These are phyloP conservation scores for Hippocampus barbouri DNA, from an alignment of 2,113 vertebrate species.

Conservation along the genomic window DNA sequence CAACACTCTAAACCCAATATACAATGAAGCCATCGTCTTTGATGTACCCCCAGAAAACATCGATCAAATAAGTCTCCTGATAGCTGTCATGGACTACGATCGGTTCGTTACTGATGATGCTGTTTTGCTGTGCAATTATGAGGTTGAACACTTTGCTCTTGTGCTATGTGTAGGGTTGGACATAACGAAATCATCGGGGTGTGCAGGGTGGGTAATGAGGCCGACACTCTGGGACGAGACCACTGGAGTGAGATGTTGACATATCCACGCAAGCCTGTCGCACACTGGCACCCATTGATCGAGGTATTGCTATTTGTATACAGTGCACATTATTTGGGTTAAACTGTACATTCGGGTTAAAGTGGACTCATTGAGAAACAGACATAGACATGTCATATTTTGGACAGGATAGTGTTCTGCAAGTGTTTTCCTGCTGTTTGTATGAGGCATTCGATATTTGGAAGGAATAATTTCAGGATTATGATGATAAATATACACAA, in stretches of 20 bases:
- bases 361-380: neutral
- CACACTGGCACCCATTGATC: constrained; percentile 90
- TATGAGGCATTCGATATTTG: neutral
- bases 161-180: constrained; percentile 78
- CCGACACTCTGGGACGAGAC: constrained; percentile 89
- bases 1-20: constrained; percentile 95
- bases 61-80: constrained; percentile 93
- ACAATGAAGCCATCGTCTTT: constrained; percentile 99
- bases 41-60: constrained; percentile 97
- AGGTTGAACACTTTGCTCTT: neutral
- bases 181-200: constrained; percentile 98
- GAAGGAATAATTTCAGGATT: neutral
- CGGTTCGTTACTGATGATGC: constrained; percentile 57
- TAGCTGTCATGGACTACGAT: constrained; percentile 99
- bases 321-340: neutral
- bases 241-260: constrained; percentile 98
- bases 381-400: neutral
- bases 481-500: neutral
- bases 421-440: neutral
- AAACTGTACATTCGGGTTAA: neutral
- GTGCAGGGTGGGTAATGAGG: constrained; percentile 90
- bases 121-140: neutral
- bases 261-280: constrained; percentile 93
- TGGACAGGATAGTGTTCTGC: neutral
- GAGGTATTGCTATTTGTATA: constrained; percentile 76